Base-by-base conservation (phyloP, 2,888 invertebrate species). In the Octonoba sinensis region DNA sequence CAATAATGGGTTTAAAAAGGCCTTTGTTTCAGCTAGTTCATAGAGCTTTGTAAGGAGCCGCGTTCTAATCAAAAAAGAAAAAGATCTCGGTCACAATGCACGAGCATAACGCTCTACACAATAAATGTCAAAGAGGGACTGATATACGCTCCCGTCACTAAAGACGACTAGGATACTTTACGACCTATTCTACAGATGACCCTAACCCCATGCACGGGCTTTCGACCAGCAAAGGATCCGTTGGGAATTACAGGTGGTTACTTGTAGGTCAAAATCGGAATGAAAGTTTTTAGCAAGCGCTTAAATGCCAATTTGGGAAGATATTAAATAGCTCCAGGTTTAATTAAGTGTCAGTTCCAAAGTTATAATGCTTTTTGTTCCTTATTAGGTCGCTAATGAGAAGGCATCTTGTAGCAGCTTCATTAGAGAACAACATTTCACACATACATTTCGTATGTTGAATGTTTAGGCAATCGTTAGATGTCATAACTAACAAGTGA, bases 181-280 rank as follows among this genome's bases (percentile, higher is more conserved):
- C 49, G 66, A 75, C 27, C 75, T 36, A 66, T 75, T 70, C 76
- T 69, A 56, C 69, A 76, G 62, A 60, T 76, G 69, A 69, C 75
- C 75, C 66, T 27, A 67, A 60, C 18, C 20, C 47, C 36, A 36
- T 36, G 36, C 36, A 36, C 8, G 3, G 36, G 36, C 8, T 20
- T 13, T 24, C 36, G 57, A 67, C 60, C 46, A 69, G 56, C 62
- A 60, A 76, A 76, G 54, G 54, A 69, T 36, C n/a, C 54, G 69
- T 44, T 56, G 56, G 57, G 57, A 66, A 66, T 59, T 59, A 74
- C 59, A 54, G 46, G 47, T 51, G 27, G 66, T 57, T 57, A 57
- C 47, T 56, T 18, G 47, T 57, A 47, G 74, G 56, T 66, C 47
- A 56, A 74, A 66, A 74, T 74, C 57, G 49, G 57, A 57, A 65